A percentile compares a stretch with the other conserved stretches of the same genome.
Conservation (phyloP, 2,888 invertebrate genomes). For the Willowsia nigromaculata region DNA sequence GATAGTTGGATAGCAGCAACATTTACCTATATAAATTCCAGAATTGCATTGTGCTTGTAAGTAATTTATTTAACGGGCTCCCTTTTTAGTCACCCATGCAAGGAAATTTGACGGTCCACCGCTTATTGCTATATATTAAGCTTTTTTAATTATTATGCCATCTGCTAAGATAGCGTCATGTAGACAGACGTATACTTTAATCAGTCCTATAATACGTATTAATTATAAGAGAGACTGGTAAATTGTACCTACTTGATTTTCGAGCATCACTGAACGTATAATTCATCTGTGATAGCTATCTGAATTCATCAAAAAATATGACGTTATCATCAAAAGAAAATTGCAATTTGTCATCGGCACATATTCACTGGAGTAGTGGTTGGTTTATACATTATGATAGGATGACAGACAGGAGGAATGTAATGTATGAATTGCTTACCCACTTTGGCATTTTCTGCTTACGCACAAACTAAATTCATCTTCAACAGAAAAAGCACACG, state of each 20-base stretch:
- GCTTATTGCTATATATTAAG: background rate
- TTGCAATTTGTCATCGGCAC: background rate
- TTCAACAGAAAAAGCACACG: background rate
- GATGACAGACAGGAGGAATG: background rate
- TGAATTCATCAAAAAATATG: background rate
- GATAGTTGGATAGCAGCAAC: background rate
- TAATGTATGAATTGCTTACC: background rate
- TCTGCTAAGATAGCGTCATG: background rate
- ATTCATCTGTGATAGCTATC: conserved; percentile 1
- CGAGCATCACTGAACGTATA: background rate
- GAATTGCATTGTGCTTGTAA: background rate
- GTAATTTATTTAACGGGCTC: background rate
- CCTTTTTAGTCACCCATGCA: conserved; percentile 46
- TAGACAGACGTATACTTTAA: background rate
- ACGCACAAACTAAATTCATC: background rate
- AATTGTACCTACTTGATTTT: background rate
- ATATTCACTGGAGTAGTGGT: background rate
- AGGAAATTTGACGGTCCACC: conserved; percentile 22
- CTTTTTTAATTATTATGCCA: background rate
- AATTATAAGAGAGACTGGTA: background rate
- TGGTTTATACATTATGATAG: background rate
- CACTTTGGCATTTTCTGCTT: background rate
- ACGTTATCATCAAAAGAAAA: conserved; percentile 30
- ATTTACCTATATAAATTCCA: background rate
- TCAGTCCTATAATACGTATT: background rate